A percentile compares a stretch with the other conserved stretches of the same genome.
Conservation (phyloP, 64 coral and sea anemone genomes). For the Pocillopora verrucosa region DNA sequence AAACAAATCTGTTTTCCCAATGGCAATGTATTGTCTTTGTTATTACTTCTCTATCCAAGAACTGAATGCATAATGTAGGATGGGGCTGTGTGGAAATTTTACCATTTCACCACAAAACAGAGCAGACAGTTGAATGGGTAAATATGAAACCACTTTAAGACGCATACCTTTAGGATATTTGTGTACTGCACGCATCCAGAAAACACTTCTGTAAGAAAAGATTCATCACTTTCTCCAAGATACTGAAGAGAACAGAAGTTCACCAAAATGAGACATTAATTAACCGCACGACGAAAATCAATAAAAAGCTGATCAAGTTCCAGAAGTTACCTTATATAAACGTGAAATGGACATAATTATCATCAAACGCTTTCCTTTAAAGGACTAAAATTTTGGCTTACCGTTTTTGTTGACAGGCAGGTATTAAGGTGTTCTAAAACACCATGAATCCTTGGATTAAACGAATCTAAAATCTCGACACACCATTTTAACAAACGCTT, state of each 20-base stretch:
- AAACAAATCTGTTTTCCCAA: too few relatives aligned
- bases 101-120: too few relatives aligned
- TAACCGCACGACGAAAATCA: neutral
- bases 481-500: slow-evolving; percentile 67
- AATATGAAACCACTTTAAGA: neutral
- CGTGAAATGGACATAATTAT: neutral
- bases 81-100: too few relatives aligned
- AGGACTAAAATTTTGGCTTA: neutral
- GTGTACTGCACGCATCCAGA: slow-evolving; percentile 95
- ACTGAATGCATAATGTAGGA: too few relatives aligned
- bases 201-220: slow-evolving; percentile 93
- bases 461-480: slow-evolving; percentile 64
- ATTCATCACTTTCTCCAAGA: slow-evolving; percentile 72
- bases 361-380: neutral
- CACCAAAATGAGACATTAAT: neutral
- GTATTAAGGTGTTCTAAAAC: slow-evolving; percentile 63
- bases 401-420: slow-evolving; percentile 61
- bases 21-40: too few relatives aligned
- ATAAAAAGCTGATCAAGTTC: too few relatives aligned
- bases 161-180: slow-evolving; percentile 80
- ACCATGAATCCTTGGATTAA: slow-evolving; percentile 73
- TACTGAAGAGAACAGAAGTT: slow-evolving; percentile 29
- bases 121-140: too few relatives aligned
- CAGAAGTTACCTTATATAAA: too few relatives aligned
- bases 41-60: too few relatives aligned